These are phyloP conservation scores for Metaphire vulgaris DNA, from an alignment of 1,140 invertebrate genomes.

Conservation along the genomic window DNA sequence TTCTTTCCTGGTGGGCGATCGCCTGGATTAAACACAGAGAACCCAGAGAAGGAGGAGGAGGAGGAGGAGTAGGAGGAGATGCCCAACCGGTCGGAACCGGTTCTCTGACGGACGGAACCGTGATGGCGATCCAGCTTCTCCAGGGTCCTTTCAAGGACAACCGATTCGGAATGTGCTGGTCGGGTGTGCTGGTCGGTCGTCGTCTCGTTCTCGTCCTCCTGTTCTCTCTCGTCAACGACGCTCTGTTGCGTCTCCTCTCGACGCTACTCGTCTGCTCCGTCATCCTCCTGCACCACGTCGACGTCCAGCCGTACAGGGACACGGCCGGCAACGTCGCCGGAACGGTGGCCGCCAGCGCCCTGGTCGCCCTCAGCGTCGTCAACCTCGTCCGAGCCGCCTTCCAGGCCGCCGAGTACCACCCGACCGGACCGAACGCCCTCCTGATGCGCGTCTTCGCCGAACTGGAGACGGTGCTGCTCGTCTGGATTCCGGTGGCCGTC, in stretches of 20 bases:
- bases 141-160: slow-evolving; percentile 27
- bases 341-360: slow-evolving; percentile 13
- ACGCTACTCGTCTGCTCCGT: too few relatives aligned
- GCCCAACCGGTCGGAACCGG: background rate
- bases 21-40: too few relatives aligned
- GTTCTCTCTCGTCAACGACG: slow-evolving; percentile 24
- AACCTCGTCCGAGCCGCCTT: too few relatives aligned
- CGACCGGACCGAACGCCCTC: slow-evolving; percentile 15
- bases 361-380: slow-evolving; percentile 15
- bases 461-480: slow-evolving; percentile 23
- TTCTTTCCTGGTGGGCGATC: slow-evolving; percentile 14
- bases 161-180: slow-evolving; percentile 18
- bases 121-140: slow-evolving; percentile 5
- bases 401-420: too few relatives aligned
- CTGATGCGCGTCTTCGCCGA: slow-evolving; percentile 25
- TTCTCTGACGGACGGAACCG: background rate
- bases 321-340: slow-evolving; percentile 16
- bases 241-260: slow-evolving; percentile 17
- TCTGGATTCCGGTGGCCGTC: slow-evolving; percentile 25
- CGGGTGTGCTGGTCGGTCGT: slow-evolving; percentile 26
- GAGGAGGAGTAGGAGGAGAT: too few relatives aligned
- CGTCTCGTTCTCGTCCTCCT: slow-evolving; percentile 22
- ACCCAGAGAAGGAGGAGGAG: too few relatives aligned
- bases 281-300: too few relatives aligned
- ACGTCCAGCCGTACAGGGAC: too few relatives aligned